Evolutionary conservation across 2,797 vertebrate species (phyloP).

Genomic region (Austrolebias charrua): DNA sequence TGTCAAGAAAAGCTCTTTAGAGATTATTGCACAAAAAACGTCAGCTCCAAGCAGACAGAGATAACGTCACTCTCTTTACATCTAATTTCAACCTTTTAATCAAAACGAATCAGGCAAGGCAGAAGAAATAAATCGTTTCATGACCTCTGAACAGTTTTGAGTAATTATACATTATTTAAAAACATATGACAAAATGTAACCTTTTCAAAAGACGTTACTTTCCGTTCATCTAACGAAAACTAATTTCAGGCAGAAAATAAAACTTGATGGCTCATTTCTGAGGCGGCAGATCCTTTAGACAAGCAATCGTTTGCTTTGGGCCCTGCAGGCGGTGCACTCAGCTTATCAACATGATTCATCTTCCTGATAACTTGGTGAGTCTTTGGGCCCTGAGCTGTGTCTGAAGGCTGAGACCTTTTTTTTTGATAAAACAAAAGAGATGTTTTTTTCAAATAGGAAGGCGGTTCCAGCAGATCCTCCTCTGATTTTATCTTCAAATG

Average conservation of each 20-base stretch:
- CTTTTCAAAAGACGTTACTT: too few species aligned
- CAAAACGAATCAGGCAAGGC: slow-evolving; percentile 3
- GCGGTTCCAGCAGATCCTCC: too few species aligned
- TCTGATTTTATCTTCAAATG: too few species aligned
- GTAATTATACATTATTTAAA: not conserved
- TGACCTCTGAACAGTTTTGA: slow-evolving; percentile 17
- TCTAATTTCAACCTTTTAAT: slow-evolving; percentile 6
- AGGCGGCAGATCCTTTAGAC: slow-evolving; percentile 6
- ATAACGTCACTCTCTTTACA: slow-evolving; percentile 39
- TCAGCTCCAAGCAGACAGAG: slow-evolving; percentile 42
- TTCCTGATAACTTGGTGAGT: slow-evolving; percentile 46
- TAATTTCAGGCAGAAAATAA: too few species aligned
- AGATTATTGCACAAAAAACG: slow-evolving; percentile 54
- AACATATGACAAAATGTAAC: too few species aligned
- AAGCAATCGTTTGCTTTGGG: slow-evolving; percentile 37
- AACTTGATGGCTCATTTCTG: slow-evolving; percentile 23
- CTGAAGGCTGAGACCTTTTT: slow-evolving; percentile 34
- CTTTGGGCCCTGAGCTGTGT: slow-evolving; percentile 19
- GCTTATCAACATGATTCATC: slow-evolving; percentile 63
- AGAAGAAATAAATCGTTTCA: slow-evolving; percentile 1
- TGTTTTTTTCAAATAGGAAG: too few species aligned
- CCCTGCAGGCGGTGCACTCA: slow-evolving; percentile 49
- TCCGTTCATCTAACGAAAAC: not conserved
- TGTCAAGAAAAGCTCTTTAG: slow-evolving; percentile 7
- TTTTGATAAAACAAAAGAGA: too few species aligned